Evolutionary conservation across 2,888 invertebrate species (phyloP).

Genomic region (Calliphora vomitoria): DNA sequence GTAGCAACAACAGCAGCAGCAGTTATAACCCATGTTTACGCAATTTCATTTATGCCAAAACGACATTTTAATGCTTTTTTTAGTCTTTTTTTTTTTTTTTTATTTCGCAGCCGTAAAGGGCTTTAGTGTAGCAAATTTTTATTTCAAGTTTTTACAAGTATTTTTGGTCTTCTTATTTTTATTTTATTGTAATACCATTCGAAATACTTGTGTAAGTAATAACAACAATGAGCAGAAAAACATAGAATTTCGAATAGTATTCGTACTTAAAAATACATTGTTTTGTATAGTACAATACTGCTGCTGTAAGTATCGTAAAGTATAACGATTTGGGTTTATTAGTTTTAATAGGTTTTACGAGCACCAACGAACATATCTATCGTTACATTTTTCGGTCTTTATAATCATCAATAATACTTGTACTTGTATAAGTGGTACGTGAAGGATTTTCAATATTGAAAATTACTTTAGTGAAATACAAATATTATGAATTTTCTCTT

Average conservation of each 20-base stretch:
- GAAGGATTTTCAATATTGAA: slow-evolving; percentile 18
- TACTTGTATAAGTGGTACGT: neutral
- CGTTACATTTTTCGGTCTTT: slow-evolving; percentile 3
- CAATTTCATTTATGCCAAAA: slow-evolving; percentile 71
- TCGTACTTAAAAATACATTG: slow-evolving; percentile 50
- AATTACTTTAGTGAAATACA: slow-evolving; percentile 2
- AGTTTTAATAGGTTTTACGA: slow-evolving; percentile 66
- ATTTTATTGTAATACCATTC: slow-evolving; percentile 39
- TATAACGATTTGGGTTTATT: slow-evolving; percentile 64
- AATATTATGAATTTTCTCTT: neutral
- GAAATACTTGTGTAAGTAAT: neutral
- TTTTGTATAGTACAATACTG: neutral
- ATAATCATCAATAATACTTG: slow-evolving; percentile 8
- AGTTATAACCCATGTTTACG: slow-evolving; percentile 65
- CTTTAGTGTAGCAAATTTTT: slow-evolving; percentile 72
- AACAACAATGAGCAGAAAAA: neutral
- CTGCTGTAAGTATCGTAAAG: slow-evolving; percentile 35
- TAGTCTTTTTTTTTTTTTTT: slow-evolving; percentile 54
- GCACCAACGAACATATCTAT: slow-evolving; percentile 24
- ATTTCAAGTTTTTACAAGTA: slow-evolving; percentile 70
- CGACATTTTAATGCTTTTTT: slow-evolving; percentile 70
- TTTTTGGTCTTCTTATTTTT: slow-evolving; percentile 34
- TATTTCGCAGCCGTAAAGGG: slow-evolving; percentile 67
- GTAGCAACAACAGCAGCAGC: slow-evolving; percentile 20
- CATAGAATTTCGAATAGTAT: slow-evolving; percentile 50